Percentiles rank a stretch among this genome's conserved stretches.
These are phyloP conservation scores for Pipistrellus kuhlii DNA, from an alignment of 2,797 vertebrate species.

Conservation along the genomic window DNA sequence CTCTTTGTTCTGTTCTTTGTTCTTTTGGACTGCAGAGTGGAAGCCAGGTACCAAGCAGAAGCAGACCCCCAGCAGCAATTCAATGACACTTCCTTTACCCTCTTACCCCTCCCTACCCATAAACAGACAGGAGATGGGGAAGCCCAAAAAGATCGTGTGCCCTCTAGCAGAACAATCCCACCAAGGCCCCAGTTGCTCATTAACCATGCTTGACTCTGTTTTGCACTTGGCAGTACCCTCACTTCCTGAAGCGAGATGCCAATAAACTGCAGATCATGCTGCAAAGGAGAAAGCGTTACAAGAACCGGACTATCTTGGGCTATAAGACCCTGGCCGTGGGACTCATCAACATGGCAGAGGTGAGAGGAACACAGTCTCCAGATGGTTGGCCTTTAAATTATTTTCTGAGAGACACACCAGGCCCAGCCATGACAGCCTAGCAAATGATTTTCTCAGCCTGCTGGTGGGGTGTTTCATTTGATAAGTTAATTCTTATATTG, in stretches of 20 bases:
- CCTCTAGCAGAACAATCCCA: not conserved
- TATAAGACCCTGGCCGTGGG: constrained; percentile 95
- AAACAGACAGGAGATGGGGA: not conserved
- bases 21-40: not conserved
- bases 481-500: not conserved
- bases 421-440: not conserved
- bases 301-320: constrained; percentile 94
- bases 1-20: not conserved
- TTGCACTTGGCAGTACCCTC: constrained; percentile 90
- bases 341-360: constrained; percentile 96
- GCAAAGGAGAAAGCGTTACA: constrained; percentile 93
- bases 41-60: not conserved
- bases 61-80: not conserved
- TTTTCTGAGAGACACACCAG: not conserved
- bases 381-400: not conserved
- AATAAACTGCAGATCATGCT: constrained; percentile 97
- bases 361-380: constrained; percentile 63
- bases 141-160: not conserved
- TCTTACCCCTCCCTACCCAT: not conserved
- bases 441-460: not conserved
- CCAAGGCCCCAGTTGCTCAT: not conserved
- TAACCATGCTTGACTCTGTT: not conserved
- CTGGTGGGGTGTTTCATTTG: not conserved
- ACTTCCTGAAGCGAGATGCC: constrained; percentile 94
- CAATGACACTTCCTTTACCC: not conserved